Evolutionary conservation across 2,888 invertebrate species (phyloP).

Genomic region (Habroteleia sp.): DNA sequence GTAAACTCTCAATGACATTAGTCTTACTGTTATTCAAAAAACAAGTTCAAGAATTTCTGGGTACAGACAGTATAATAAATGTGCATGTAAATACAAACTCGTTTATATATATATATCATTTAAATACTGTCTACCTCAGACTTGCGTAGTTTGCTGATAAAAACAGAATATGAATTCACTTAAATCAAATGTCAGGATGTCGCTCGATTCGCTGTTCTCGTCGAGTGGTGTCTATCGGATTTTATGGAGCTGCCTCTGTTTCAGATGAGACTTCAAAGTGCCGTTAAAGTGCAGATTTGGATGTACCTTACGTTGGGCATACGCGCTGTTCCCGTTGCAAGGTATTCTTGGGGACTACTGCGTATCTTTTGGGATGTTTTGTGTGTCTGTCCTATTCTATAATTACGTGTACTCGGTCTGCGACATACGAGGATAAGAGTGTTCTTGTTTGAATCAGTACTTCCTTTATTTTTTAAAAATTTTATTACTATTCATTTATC

Average conservation of each 20-base stretch:
- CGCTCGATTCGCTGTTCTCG: constrained; percentile 38
- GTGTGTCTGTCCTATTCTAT: constrained; percentile 66
- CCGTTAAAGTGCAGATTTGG: constrained; percentile 76
- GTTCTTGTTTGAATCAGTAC: constrained; percentile 13
- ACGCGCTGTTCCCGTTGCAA: constrained; percentile 81
- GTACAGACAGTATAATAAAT: too few relatives aligned
- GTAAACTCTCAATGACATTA: background rate
- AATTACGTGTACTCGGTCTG: constrained; percentile 18
- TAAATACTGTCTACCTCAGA: too few relatives aligned
- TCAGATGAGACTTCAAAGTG: constrained; percentile 80
- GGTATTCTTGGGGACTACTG: constrained; percentile 80
- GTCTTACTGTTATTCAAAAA: too few relatives aligned
- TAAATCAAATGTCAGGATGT: constrained; percentile 34
- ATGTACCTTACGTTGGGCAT: constrained; percentile 78
- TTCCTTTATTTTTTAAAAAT: background rate
- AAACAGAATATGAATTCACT: background rate
- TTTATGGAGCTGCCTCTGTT: constrained; percentile 81
- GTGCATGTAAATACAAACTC: too few relatives aligned
- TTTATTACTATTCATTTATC: constrained; percentile 3
- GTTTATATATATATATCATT: too few relatives aligned
- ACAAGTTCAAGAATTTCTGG: too few relatives aligned
- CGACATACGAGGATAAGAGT: constrained; percentile 39
- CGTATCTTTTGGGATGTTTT: constrained; percentile 78
- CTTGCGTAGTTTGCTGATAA: too few relatives aligned
- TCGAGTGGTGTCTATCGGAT: constrained; percentile 69